Base-by-base conservation (phyloP, 2,113 vertebrate species). In the Alectura lathami region DNA sequence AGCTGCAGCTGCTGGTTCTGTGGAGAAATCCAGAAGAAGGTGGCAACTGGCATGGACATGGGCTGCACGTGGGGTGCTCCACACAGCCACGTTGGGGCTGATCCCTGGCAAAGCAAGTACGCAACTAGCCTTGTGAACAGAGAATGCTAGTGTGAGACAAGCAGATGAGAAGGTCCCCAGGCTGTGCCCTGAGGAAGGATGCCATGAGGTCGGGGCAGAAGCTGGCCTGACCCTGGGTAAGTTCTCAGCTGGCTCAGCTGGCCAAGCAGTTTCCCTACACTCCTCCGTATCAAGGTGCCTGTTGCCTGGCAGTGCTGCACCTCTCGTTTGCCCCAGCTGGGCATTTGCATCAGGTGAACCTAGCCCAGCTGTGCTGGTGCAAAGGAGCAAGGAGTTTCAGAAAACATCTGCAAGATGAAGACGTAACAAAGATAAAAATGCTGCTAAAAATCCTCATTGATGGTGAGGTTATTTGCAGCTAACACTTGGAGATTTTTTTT, bases 81-180 rank as follows among this genome's bases (percentile, higher is more conserved):
- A 15, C 42, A 42, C 14, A 54, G 42, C 13, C 2, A 14, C 4
- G 0, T 40, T 34, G 50, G 80, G 82, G 24, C 8, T 63, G 34
- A 20, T 74, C 30, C 13, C 36, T 74, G 67, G 40, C 38, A 43
- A 60, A 21, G 29, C 0, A 6, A 54, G 30, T 0, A 3, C 12
- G 45, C 26, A 64, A 23, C 14, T 13, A 15, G 1, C 7, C 11
- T 14, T 45, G 48, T 18, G 23, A 32, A 32, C 20, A 13, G 0
- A 0, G 42, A 72, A 38, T 0, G 0, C 14, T 42, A 20, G 30
- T 51, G 13, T 15, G 18, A 66, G 48, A 6, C 3, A 29, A 32
- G 83, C 40, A 30, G 27, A 11, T 8, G 17, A 57, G 32, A 13
- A 43, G 13, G 4, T 90, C 4, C 17, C 15, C 3, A 1, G 34